Conservation (phyloP, 2,797 vertebrate species). For the Erpetoichthys calabaricus region DNA sequence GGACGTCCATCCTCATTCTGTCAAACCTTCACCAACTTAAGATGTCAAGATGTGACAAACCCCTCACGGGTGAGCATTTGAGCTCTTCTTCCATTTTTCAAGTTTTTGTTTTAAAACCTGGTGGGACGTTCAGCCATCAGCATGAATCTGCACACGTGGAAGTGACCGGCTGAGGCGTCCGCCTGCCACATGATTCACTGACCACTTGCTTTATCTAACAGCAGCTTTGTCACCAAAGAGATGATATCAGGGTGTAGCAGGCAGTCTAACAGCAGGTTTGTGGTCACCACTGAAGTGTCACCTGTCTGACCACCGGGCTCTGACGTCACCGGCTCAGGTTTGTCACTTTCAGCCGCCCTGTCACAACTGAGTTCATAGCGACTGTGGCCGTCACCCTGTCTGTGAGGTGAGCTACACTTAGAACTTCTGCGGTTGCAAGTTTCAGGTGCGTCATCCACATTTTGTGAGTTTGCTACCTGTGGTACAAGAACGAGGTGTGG, state of each 20-base stretch:
- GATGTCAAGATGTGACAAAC: too few species aligned
- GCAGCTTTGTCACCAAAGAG: slow-evolving; percentile 52
- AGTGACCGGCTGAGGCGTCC: too few species aligned
- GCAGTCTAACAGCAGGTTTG: slow-evolving; percentile 77
- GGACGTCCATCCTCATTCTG: too few species aligned
- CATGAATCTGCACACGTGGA: too few species aligned
- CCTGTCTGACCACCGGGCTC: slow-evolving; percentile 15
- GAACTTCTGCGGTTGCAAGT: slow-evolving; percentile 7
- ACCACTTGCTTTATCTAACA: slow-evolving; percentile 46
- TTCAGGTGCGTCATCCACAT: not conserved
- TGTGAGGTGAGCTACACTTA: slow-evolving; percentile 4
- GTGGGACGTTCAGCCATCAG: too few species aligned
- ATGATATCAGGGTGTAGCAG: slow-evolving; percentile 75
- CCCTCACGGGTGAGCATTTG: too few species aligned
- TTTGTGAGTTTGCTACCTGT: slow-evolving; percentile 17
- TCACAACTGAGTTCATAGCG: not conserved
- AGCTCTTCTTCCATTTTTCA: too few species aligned
- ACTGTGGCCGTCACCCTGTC: not conserved
- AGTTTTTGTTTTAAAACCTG: too few species aligned
- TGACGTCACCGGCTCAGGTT: slow-evolving; percentile 6
- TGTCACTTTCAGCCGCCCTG: not conserved
- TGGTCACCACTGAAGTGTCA: slow-evolving; percentile 41
- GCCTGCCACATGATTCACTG: too few species aligned
- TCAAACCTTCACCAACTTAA: too few species aligned
- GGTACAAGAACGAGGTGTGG: slow-evolving; percentile 58